Conservation (phyloP, 2,113 vertebrate genomes). For the Paradoxurus hermaphroditus region DNA sequence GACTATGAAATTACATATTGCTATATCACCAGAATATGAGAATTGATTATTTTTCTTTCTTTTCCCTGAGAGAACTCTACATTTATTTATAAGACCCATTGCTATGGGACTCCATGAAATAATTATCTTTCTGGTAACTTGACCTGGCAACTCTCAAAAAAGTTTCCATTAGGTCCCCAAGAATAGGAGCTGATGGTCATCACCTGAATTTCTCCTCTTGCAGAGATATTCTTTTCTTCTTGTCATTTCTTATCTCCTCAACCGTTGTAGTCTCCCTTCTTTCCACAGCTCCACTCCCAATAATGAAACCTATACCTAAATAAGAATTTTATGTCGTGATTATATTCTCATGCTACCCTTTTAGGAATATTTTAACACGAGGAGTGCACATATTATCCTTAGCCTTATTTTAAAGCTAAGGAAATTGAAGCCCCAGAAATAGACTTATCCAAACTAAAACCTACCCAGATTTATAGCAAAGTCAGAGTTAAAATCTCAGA, state of each 20-base stretch:
- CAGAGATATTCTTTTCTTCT: no score
- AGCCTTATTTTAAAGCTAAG: background rate
- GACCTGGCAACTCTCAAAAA: background rate
- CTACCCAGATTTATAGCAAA: background rate
- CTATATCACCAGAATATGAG: accelerated
- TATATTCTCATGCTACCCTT: background rate
- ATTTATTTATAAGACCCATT: background rate
- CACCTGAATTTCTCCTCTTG: background rate
- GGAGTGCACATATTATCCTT: background rate
- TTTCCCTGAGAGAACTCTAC: background rate
- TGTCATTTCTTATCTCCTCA: background rate
- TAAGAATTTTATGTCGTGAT: background rate
- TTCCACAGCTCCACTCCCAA: background rate
- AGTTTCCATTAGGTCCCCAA: background rate
- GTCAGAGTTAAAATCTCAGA: background rate
- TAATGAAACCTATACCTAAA: background rate
- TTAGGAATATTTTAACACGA: background rate
- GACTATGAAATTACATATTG: background rate
- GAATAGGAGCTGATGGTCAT: background rate
- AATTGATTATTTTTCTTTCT: background rate
- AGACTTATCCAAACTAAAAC: background rate
- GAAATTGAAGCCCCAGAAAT: background rate
- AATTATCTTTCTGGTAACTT: background rate
- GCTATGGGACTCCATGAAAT: background rate
- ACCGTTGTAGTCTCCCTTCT: background rate